Percentiles rank a stretch among this genome's conserved stretches.
These are phyloP conservation scores for Ammospiza maritima DNA, from an alignment of 2,797 vertebrate genomes.

Conservation along the genomic window DNA sequence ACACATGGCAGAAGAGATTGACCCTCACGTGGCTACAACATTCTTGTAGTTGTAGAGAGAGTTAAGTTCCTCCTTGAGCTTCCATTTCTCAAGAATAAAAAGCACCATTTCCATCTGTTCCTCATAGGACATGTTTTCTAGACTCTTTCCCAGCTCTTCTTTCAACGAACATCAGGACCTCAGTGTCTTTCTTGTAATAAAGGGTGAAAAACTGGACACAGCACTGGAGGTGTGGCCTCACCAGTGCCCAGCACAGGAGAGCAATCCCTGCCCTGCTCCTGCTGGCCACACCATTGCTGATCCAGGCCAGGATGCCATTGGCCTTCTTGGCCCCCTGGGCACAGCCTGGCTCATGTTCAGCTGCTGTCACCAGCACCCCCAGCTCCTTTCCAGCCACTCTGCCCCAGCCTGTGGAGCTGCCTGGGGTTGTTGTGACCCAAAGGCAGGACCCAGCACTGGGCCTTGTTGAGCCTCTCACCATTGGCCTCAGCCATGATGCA, in stretches of 20 bases:
- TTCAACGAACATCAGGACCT: not conserved
- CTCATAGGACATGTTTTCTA: not conserved
- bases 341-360: not conserved
- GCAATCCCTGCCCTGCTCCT: not conserved
- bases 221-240: not conserved
- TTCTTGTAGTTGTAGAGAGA: not conserved
- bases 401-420: rapidly evolving
- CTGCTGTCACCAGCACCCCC: not conserved
- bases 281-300: too few species aligned
- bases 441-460: not conserved
- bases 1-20: not conserved
- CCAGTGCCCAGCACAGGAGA: too few species aligned
- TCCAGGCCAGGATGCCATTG: too few species aligned
- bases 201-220: not conserved
- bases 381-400: not conserved
- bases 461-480: not conserved
- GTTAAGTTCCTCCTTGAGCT: not conserved
- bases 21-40: too few species aligned
- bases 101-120: not conserved
- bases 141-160: not conserved
- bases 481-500: not conserved
- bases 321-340: not conserved
- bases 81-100: not conserved
- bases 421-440: not conserved
- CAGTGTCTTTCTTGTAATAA: not conserved